phyloP scores from a whole-genome alignment of 1,140 invertebrate genomes.

The Hesperophylax magnus region DNA sequence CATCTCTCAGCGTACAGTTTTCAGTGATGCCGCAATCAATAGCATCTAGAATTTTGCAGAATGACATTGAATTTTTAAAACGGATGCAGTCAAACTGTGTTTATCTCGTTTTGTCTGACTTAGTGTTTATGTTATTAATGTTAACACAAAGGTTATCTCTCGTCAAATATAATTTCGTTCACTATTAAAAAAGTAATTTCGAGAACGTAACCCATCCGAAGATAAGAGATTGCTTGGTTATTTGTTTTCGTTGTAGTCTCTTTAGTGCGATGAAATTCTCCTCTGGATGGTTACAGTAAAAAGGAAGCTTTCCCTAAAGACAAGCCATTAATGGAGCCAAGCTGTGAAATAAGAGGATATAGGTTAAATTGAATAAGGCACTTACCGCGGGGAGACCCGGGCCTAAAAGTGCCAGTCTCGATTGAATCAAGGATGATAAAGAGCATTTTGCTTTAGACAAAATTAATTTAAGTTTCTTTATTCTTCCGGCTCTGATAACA shows the following conservation, averaged over 20 bases:
- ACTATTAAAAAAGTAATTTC: neutral
- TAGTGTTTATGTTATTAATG: too few relatives aligned
- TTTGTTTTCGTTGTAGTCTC: neutral
- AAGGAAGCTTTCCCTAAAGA: constrained; percentile 12
- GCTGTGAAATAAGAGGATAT: constrained; percentile 40
- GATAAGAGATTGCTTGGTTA: neutral
- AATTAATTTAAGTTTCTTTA: neutral
- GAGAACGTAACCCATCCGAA: neutral
- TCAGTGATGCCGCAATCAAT: too few relatives aligned
- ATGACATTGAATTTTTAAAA: too few relatives aligned
- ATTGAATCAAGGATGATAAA: neutral
- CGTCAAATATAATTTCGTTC: too few relatives aligned
- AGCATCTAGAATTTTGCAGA: too few relatives aligned
- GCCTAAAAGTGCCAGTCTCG: constrained; percentile 2
- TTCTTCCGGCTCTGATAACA: neutral
- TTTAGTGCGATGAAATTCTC: neutral
- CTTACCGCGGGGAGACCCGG: neutral
- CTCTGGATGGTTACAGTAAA: constrained; percentile 26
- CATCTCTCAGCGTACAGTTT: too few relatives aligned
- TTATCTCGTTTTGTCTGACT: too few relatives aligned
- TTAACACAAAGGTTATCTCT: too few relatives aligned
- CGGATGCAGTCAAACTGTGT: too few relatives aligned
- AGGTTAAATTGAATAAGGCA: constrained; percentile 40
- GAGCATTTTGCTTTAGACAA: neutral
- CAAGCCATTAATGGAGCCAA: constrained; percentile 35